Percentiles rank a stretch among this genome's conserved stretches.
Conservation (phyloP, 2,113 vertebrate genomes). For the Myotis davidii region DNA sequence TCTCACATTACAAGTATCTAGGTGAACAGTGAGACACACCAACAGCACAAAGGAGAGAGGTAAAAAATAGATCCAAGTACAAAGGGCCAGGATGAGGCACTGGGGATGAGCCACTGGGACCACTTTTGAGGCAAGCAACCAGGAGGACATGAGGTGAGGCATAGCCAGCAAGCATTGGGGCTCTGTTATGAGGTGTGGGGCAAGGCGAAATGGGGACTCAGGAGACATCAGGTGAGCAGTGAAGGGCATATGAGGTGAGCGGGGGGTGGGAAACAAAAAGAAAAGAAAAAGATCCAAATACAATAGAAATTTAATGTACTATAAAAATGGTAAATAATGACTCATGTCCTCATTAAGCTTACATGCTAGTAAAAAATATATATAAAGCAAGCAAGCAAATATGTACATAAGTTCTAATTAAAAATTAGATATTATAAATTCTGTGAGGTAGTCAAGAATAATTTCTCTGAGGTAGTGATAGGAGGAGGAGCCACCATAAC, state of each 20-base stretch:
- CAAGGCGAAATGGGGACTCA: background rate
- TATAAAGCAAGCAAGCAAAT: slow-evolving; percentile 5
- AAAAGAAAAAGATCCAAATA: background rate
- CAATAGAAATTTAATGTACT: background rate
- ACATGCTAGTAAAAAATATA: background rate
- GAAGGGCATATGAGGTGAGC: background rate
- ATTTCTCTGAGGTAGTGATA: background rate
- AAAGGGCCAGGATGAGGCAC: background rate
- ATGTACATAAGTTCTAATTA: background rate
- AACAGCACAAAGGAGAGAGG: background rate
- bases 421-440: background rate
- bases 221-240: background rate
- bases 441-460: slow-evolving; percentile 19
- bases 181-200: background rate
- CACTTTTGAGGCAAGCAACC: background rate
- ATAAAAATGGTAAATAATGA: background rate
- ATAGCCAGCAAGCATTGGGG: background rate
- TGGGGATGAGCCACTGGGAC: background rate
- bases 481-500: background rate
- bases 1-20: background rate
- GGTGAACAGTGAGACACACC: background rate
- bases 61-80: background rate
- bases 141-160: background rate
- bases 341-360: background rate
- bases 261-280: background rate